Evolutionary conservation across 2,797 vertebrate species (phyloP).

Genomic region (Acrossocheilus fasciatus): DNA sequence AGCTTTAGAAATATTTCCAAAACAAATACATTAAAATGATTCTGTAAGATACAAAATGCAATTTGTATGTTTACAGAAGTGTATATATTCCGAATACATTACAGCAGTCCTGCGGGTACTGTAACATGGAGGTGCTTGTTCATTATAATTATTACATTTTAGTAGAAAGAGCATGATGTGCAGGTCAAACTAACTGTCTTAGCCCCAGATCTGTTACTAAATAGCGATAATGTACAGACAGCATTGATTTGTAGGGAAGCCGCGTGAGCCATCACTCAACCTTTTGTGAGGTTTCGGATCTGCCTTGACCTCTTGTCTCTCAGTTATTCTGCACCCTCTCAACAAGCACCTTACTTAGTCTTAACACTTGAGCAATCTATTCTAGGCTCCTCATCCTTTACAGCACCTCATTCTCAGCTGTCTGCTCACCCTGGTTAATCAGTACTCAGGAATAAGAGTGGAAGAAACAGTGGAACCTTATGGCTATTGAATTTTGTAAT

Average conservation of each 20-base stretch:
- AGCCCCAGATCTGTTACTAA: background rate
- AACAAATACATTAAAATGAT: background rate
- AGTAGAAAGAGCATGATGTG: background rate
- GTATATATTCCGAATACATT: background rate
- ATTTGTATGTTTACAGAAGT: background rate
- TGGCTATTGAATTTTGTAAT: conserved; percentile 56
- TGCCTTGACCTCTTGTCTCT: conserved; percentile 3
- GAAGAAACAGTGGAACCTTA: conserved; percentile 47
- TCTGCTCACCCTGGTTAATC: conserved; percentile 38
- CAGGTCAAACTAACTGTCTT: conserved; percentile 1
- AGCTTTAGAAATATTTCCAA: background rate
- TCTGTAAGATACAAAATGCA: background rate
- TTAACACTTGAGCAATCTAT: conserved; percentile 53
- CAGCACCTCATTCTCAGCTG: conserved; percentile 61
- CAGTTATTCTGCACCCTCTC: conserved; percentile 40
- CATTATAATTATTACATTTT: background rate
- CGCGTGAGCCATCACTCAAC: conserved; percentile 7
- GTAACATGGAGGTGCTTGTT: background rate
- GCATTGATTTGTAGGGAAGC: conserved; percentile 14
- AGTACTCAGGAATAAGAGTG: conserved; percentile 21
- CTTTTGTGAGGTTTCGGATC: background rate
- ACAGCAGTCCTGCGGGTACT: background rate
- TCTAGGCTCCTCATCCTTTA: conserved; percentile 51
- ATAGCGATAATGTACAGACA: background rate
- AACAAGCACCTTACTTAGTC: conserved; percentile 56